Evolutionary conservation across 2,797 vertebrate genomes (phyloP), one percentile per base, ranked within the genome.

Genomic region (Sebastes miniatus): DNA sequence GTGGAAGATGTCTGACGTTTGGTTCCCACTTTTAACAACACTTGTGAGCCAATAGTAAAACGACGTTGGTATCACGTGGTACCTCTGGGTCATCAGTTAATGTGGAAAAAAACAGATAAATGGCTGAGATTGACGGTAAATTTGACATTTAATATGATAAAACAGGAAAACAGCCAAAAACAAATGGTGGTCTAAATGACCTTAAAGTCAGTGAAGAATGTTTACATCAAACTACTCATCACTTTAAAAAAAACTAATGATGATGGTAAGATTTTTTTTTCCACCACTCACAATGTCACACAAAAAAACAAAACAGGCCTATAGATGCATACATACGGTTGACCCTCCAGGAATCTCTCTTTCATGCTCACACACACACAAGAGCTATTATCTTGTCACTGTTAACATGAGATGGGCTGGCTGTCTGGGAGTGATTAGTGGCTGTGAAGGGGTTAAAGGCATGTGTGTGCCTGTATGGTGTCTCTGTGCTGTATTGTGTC

Each of bases 361-460:
- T 39, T 64, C 31, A 86, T 73, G 36, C 50, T 36, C 34, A 52
- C 50, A 67, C 73, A 65, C 66, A 88, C 83, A 87, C 73, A 81
- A 67, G 79, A 71, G 56, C 85, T 87, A 88, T 92, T 90, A 88
- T 93, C 86, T 90, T 91, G 93, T 93, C 90, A 91, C 84, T 80
- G 80, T 88, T 85, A 92, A 91, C 92, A 92, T 87, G 83, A 91
- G 88, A 87, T 77, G 82, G 88, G 80, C 64, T 82, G 77, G 82
- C 68, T 85, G 74, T 88, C 86, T 93, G 84, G 87, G 79, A 90
- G 88, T 92, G 89, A 92, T 88, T 91, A 91, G 88, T 87, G 86
- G 90, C 84, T 31, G 69, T 83, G 83, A 93, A 94, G 87, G 93
- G 92, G 92, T 93, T 95, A 93, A 92, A 93, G 88, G 77, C 89